Evolutionary conservation across 2,888 invertebrate species (phyloP).

Genomic region (Panopea generosa): DNA sequence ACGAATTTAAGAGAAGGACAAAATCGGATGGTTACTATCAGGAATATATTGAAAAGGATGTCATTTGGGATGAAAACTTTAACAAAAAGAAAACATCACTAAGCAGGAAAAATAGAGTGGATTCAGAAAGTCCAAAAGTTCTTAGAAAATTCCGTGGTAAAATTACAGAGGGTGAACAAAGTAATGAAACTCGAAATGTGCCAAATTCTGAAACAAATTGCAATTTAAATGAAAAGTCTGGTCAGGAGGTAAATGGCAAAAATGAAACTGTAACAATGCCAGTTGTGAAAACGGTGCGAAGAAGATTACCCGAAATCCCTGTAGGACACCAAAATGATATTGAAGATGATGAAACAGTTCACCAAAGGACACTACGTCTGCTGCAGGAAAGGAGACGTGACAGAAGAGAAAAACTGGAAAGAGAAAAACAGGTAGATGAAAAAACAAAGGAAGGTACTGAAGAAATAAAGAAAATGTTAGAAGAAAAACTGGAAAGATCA

Average conservation of each 20-base stretch:
- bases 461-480: slow-evolving; percentile 39
- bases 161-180: slow-evolving; percentile 12
- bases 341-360: slow-evolving; percentile 60
- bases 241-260: neutral
- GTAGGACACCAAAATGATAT: slow-evolving; percentile 13
- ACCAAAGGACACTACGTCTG: slow-evolving; percentile 51
- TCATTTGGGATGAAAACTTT: neutral
- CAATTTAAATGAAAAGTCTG: neutral
- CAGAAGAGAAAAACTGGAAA: slow-evolving; percentile 26
- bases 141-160: slow-evolving; percentile 25
- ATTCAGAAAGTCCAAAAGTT: slow-evolving; percentile 26
- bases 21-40: no score
- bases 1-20: neutral
- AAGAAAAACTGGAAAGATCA: slow-evolving; percentile 46
- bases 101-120: slow-evolving; percentile 7
- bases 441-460: slow-evolving; percentile 38
- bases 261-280: neutral
- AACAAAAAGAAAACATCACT: slow-evolving; percentile 1
- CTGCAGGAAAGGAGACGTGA: slow-evolving; percentile 52
- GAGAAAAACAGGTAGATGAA: slow-evolving; percentile 18
- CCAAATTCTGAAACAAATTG: slow-evolving; percentile 2
- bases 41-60: neutral
- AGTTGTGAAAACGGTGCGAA: slow-evolving; percentile 28
- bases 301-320: slow-evolving; percentile 57
- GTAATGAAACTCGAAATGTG: neutral